Conservation (phyloP, 2,888 invertebrate species). For the Pyrrhosoma nymphula region DNA sequence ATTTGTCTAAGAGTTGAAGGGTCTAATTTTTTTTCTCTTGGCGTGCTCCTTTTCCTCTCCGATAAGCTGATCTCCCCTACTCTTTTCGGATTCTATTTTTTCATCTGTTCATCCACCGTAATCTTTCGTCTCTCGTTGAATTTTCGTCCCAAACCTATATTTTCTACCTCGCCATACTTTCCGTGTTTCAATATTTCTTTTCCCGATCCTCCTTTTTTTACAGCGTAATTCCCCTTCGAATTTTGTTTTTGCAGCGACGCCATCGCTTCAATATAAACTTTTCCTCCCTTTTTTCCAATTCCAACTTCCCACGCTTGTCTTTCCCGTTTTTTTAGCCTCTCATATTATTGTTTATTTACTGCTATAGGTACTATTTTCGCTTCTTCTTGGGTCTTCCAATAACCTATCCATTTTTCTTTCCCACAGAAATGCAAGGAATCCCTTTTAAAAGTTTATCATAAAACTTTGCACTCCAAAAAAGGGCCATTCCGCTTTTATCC, state of each 20-base stretch:
- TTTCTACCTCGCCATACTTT: not conserved
- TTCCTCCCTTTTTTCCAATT: not conserved
- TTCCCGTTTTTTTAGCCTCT: not conserved
- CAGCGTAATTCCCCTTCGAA: not conserved
- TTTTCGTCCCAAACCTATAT: not conserved
- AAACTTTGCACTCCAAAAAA: not conserved
- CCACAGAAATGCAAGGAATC: not conserved
- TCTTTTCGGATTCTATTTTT: not conserved
- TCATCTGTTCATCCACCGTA: not conserved
- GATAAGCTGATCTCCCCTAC: not conserved
- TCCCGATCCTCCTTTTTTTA: not conserved
- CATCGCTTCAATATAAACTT: slow-evolving; percentile 10
- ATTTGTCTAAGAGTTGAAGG: too few species aligned
- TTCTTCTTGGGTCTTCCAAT: not conserved
- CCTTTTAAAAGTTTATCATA: not conserved
- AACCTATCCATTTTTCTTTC: not conserved
- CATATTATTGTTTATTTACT: not conserved
- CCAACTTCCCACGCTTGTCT: not conserved
- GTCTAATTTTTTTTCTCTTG: too few species aligned
- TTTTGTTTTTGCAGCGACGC: not conserved
- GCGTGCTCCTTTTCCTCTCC: not conserved
- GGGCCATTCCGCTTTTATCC: not conserved
- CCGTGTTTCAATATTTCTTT: slow-evolving; percentile 4
- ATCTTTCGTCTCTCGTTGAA: not conserved
- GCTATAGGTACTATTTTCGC: not conserved